Conservation (phyloP, 2,113 vertebrate genomes). For the Suricata suricatta region DNA sequence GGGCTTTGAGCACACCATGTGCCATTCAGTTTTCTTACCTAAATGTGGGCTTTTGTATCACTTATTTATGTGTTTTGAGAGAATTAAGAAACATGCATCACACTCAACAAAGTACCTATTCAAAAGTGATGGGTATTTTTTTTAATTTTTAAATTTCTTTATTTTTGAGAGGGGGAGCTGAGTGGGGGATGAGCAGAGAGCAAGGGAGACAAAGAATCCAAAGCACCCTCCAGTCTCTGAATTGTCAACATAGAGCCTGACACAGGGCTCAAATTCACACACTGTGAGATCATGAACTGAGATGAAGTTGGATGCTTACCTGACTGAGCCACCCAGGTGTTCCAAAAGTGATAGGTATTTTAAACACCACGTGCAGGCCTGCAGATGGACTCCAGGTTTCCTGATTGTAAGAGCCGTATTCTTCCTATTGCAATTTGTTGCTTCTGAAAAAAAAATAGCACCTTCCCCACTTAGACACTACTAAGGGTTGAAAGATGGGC, state of each 20-base stretch:
- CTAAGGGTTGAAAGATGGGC: background rate
- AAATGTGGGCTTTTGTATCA: background rate
- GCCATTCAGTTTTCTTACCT: background rate
- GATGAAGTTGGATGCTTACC: background rate
- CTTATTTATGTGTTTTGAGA: background rate
- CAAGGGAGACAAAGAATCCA: too few species aligned
- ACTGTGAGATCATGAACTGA: background rate
- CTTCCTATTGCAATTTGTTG: background rate
- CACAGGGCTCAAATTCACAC: background rate
- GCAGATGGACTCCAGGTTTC: background rate
- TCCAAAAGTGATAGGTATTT: background rate
- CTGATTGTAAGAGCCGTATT: background rate
- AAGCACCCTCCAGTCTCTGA: background rate
- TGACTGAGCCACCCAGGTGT: background rate
- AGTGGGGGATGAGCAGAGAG: background rate
- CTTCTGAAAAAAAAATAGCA: background rate
- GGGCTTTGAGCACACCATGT: background rate
- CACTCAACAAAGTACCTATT: background rate
- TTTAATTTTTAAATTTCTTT: background rate
- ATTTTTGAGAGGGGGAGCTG: too few species aligned
- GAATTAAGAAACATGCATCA: background rate
- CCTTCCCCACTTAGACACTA: background rate
- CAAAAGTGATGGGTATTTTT: background rate
- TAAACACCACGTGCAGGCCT: background rate
- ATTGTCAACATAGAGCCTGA: background rate